Evolutionary conservation across 2,888 invertebrate species (phyloP), one percentile per base, ranked within the genome.

Genomic region (Eupithecia inturbata): DNA sequence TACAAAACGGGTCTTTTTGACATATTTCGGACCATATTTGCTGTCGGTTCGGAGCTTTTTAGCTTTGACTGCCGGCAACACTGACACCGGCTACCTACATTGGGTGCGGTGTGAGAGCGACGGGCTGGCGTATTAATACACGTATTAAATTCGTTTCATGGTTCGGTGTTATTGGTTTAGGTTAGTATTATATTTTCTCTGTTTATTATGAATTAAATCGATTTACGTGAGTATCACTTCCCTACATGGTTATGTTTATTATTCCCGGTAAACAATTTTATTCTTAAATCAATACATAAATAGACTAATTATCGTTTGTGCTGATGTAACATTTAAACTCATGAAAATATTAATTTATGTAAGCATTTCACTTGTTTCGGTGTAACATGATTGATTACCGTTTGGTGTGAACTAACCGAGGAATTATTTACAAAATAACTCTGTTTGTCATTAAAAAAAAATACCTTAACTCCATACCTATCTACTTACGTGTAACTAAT

Each of bases 81-180:
- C 39, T 39, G 39, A 39, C 39, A 36, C 64, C 36, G 64, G 64
- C 33, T 66, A 66, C 9, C 33, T 66, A 66, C 9, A 63, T 39
- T 26, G 64, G 64, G 39, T 66, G 36, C 66, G 66, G 66, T 26
- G 36, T 28, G 36, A 12, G 36, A 12, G 22, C 31, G 31, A 62
- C 62, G 31, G 16, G 19, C 31, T 31, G 16, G 19, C 16, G 62
- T 31, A 19, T 39, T 19, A 31, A 31, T 62, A 31, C 62, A 16
- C 9, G 31, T 31, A 26, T 19, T 62, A 19, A 3, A 22, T 36
- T 22, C 22, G 36, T 36, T 36, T 62, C 57, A 22, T 26, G 12
- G 12, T 12, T 57, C 26, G 57, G 57, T 57, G 57, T 57, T 53
- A 22, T 26, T 26, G 14, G 22, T 5, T 57, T 14, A 57, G 57